Evolutionary conservation across 2,888 invertebrate genomes (phyloP), one percentile per base, ranked within the genome.

Genomic region (Argyresthia goedartella): DNA sequence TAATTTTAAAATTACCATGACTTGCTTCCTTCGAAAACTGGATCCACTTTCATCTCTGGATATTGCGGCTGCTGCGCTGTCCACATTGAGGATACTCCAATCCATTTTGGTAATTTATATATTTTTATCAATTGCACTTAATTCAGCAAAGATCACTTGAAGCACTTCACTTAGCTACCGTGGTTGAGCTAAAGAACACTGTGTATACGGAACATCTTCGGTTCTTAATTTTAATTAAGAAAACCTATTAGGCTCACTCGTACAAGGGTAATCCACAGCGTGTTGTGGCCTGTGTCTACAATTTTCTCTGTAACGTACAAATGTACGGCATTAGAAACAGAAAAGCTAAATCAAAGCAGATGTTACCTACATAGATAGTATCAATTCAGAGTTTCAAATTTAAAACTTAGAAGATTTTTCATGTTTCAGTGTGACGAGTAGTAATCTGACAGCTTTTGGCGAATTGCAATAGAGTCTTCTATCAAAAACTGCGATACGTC

Each of bases 81-180:
- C 90, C 62, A 90, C 90, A 61, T 90, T 90, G 67, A 93, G 76
- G 61, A 89, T 90, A 56, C 91, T 92, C 92, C 92, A 92, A 87
- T 92, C 92, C 92, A 93, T 92, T 55, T 60, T 66, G 47, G 39
- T 4, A 45, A 39, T 4, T 47, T 16, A 14, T 42, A n/a, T 46
- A 50, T 8, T 11, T 33, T 13, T 50, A 53, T 35, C 25, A 11
- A 57, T 49, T 57, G 60, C 57, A 54, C 44, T 8, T 44, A 6
- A 39, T 11, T n/a, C 39, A 39, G n/a, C 8, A 39, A 39, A 39
- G 61, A 61, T 53, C 58, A 60, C 55, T 43, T 35, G 50, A 49
- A 49, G 55, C 58, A 50, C 57, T 59, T 59, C 56, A n/a, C 1
- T 4, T 41, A 41, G 13, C 41, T 41, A 41, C 7, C 7, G 13